A percentile compares a stretch with the other conserved stretches of the same genome.
phyloP scores from a whole-genome alignment of 2,113 vertebrate genomes.

The Copsychus sechellarum region DNA sequence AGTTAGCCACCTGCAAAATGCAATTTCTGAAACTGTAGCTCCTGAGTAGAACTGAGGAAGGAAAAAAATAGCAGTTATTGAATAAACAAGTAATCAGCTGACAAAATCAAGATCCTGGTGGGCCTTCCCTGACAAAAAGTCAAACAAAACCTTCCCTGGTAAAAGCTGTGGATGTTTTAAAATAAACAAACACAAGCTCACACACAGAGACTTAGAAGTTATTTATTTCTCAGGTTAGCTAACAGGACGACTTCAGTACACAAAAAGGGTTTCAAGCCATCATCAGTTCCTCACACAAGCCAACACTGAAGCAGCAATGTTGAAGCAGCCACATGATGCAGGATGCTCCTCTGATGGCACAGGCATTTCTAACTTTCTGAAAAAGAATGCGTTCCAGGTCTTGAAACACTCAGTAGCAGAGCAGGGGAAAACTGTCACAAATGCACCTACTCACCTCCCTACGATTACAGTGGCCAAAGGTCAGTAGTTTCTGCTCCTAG shows the following conservation, averaged over 20 bases:
- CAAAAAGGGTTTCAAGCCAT: not conserved
- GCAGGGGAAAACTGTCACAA: not conserved
- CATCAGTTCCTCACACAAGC: not conserved
- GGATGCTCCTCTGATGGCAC: not conserved
- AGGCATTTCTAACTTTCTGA: not conserved
- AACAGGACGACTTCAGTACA: not conserved
- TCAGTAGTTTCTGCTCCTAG: not conserved
- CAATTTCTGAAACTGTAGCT: not conserved
- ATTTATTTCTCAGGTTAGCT: constrained; percentile 19
- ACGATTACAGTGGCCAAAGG: not conserved
- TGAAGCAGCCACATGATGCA: not conserved
- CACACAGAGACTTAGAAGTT: not conserved
- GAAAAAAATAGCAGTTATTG: not conserved
- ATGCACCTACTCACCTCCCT: not conserved
- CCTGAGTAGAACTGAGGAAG: not conserved
- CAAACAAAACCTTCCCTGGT: not conserved
- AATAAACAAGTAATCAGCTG: not conserved
- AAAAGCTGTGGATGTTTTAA: not conserved
- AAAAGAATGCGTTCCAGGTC: not conserved
- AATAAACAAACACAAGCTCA: not conserved
- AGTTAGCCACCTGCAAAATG: not conserved
- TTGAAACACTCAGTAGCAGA: not conserved
- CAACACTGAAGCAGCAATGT: not conserved
- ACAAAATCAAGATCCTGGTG: not conserved
- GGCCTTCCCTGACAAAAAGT: not conserved